phyloP scores from a whole-genome alignment of 2,113 vertebrate species.

The Tichodroma muraria region DNA sequence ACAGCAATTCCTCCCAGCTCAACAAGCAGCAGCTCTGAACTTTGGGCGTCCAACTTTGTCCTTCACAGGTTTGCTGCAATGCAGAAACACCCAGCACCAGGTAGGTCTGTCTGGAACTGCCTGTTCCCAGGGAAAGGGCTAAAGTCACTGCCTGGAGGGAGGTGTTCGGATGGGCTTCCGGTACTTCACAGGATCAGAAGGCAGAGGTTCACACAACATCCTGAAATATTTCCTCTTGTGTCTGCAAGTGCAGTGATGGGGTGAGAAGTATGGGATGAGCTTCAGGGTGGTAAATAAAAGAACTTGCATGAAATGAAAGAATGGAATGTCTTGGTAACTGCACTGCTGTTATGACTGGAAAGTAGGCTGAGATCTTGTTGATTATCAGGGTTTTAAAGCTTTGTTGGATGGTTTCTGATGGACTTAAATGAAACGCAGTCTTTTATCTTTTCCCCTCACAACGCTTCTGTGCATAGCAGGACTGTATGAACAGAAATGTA shows the following conservation, averaged over 20 bases:
- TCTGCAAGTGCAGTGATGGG: background rate
- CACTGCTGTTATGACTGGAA: background rate
- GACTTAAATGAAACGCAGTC: accelerated
- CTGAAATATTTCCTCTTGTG: accelerated
- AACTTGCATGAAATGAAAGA: too few species aligned
- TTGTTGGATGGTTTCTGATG: background rate
- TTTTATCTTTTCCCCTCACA: background rate
- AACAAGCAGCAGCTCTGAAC: background rate
- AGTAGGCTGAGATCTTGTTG: background rate
- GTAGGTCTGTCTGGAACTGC: background rate
- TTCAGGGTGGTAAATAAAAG: background rate
- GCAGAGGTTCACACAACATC: background rate
- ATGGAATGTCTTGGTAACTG: background rate
- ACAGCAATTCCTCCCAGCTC: background rate
- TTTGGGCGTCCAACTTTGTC: background rate
- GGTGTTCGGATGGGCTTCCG: background rate
- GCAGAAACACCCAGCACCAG: background rate
- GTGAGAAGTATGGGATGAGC: background rate
- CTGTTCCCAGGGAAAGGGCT: background rate
- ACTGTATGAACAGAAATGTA: background rate
- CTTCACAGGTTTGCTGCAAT: accelerated
- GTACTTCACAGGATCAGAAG: background rate
- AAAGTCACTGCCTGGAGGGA: background rate
- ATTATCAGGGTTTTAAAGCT: background rate
- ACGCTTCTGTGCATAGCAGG: background rate